Evolutionary conservation across 92 coral and sea anemone genomes (phyloP).

Genomic region (Galaxea fascicularis): DNA sequence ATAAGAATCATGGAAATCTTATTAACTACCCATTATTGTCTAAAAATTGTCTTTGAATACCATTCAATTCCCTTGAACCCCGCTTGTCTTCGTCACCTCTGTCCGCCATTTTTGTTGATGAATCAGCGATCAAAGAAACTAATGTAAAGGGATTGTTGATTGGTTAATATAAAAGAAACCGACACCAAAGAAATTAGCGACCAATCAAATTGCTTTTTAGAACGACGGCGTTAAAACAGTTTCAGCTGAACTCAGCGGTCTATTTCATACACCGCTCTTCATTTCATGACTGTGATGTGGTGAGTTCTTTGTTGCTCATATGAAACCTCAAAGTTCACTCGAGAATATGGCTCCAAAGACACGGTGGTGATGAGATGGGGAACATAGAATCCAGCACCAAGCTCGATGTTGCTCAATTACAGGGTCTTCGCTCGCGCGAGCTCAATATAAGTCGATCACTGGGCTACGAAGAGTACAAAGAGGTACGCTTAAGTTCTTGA

Average conservation of each 20-base stretch:
- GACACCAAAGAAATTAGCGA: neutral
- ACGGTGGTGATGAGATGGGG: conserved; percentile 69
- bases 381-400: conserved; percentile 86
- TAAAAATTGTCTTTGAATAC: conserved; percentile 11
- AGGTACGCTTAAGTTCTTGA: conserved; percentile 45
- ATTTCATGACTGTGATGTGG: neutral
- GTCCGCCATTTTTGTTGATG: conserved; percentile 89
- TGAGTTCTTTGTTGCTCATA: neutral
- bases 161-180: conserved; percentile 14
- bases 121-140: conserved; percentile 57
- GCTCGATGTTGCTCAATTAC: conserved; percentile 81
- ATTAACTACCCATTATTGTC: neutral
- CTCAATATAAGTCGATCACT: conserved; percentile 89
- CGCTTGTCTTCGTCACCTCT: conserved; percentile 41
- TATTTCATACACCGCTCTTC: neutral
- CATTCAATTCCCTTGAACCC: neutral
- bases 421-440: conserved; percentile 79
- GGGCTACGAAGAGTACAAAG: conserved; percentile 83
- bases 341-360: neutral
- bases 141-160: conserved; percentile 21
- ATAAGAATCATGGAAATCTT: neutral
- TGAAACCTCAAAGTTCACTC: neutral
- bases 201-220: conserved; percentile 50
- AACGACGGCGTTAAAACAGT: neutral
- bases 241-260: conserved; percentile 27